These are phyloP conservation scores for Momotus momota DNA, from an alignment of 2,797 vertebrate species.

Conservation along the genomic window DNA sequence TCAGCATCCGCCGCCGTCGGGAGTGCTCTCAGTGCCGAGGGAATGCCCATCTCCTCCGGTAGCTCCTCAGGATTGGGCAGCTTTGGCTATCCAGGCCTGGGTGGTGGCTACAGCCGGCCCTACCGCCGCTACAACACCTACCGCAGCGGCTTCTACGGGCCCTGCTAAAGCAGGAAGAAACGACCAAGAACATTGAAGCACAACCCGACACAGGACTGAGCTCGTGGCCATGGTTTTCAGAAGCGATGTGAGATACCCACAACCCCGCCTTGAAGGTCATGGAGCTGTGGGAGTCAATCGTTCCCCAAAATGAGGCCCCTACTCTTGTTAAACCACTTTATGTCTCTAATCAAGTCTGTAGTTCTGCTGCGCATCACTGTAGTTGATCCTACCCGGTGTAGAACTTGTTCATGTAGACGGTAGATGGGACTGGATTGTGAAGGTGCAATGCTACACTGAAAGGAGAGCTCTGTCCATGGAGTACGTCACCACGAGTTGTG, in stretches of 20 bases:
- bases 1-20: neutral
- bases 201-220: neutral
- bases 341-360: neutral
- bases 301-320: neutral
- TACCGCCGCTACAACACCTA: neutral
- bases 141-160: neutral
- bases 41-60: neutral
- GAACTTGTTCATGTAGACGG: neutral
- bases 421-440: neutral
- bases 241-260: rapidly evolving
- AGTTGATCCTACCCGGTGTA: neutral
- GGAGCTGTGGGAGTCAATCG: neutral
- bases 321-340: neutral
- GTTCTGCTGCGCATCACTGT: neutral
- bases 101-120: neutral
- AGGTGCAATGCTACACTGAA: neutral
- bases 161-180: neutral
- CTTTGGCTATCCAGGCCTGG: neutral
- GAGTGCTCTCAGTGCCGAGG: rapidly evolving
- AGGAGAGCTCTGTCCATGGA: neutral
- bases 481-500: neutral
- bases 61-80: neutral
- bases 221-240: neutral
- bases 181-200: neutral
- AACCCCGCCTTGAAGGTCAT: neutral